Evolutionary conservation across 2,888 invertebrate genomes (phyloP), one percentile per base, ranked within the genome.

Genomic region (Chironomus riparius): DNA sequence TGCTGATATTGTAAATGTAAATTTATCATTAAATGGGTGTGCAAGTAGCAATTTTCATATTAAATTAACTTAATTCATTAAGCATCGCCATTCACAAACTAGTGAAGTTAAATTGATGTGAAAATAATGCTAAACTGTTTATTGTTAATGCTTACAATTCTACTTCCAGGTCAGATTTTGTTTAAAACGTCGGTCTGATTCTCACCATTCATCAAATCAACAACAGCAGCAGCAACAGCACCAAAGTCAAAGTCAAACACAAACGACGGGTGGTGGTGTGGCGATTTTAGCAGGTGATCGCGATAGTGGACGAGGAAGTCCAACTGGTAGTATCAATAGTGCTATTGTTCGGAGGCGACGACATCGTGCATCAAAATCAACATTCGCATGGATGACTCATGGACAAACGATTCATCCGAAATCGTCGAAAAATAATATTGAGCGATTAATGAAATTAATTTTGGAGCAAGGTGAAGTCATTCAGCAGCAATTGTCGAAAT

Each of bases 391-490:
- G 81, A 77, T 81, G 77, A 80, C 81, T 70, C 81, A 81, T 76
- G 80, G 79, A 15, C 80, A 81, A 76, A 83, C 83, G n/a, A 78
- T 83, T 75, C 83, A 83, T 80, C 83, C 83, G 18, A 82, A 81
- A 77, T 79, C 81, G 47, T 78, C 80, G 73, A 80, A 81, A 38
- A 81, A 82, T 62, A 83, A 83, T 18, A 86, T 87, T 79, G 86
- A 87, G 77, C 83, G 85, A 65, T 81, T 87, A 38, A 83, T 87
- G 82, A 86, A 87, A 80, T 83, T 87, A 76, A 88, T 88, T 78
- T 81, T 88, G 77, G 86, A 86, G 4, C 89, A 89, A 81, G 88
- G 88, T 77, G 86, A 87, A 80, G 87, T 87, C 69, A 87, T 88
- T 77, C 86, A 84, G 78, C 81, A 81, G 74, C 85, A 85, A 80